phyloP scores from a whole-genome alignment of 2,888 invertebrate species.

The Gymnocheta viridis region DNA sequence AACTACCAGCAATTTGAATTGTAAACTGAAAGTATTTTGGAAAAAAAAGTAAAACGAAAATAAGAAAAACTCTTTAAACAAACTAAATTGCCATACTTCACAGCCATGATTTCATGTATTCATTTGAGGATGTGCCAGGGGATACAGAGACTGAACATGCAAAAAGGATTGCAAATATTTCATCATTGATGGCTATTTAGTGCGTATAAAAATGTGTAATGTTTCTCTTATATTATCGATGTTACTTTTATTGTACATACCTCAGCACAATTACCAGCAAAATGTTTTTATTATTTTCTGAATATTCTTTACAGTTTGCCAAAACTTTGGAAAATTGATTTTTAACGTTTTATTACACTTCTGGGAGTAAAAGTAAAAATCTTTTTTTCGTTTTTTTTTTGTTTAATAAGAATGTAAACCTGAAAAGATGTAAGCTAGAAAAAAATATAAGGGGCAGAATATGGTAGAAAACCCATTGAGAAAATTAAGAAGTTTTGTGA shows the following conservation, averaged over 20 bases:
- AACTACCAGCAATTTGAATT: conserved; percentile 7
- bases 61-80: neutral
- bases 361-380: conserved; percentile 40
- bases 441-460: neutral
- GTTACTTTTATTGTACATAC: conserved; percentile 8
- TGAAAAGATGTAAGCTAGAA: neutral
- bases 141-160: neutral
- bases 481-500: neutral
- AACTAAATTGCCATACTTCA: neutral
- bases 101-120: neutral
- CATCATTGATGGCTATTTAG: conserved; percentile 17
- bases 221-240: neutral
- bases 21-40: neutral
- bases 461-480: neutral
- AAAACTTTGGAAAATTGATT: conserved; percentile 61
- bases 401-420: neutral
- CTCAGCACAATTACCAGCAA: conserved; percentile 32
- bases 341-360: conserved; percentile 65
- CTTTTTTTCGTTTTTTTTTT: neutral
- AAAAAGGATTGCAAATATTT: conserved; percentile 19
- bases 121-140: neutral
- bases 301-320: conserved; percentile 21
- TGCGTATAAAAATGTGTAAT: neutral
- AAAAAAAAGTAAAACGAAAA: neutral
- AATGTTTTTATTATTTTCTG: neutral